phyloP scores from a whole-genome alignment of 2,797 vertebrate species.

The Scomberomorus guttatus region DNA sequence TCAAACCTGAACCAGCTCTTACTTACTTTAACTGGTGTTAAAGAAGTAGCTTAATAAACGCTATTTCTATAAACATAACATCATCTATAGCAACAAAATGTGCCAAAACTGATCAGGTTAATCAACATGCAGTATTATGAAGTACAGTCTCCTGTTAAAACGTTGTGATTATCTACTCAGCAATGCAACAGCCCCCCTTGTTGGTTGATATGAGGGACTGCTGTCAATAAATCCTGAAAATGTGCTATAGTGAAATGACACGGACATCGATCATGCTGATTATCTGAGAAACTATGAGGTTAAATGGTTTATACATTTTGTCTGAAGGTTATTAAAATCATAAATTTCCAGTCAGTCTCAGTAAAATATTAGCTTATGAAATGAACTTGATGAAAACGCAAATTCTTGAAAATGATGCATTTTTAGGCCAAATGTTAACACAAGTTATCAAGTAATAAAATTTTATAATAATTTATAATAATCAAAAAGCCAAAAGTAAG shows the following conservation, averaged over 20 bases:
- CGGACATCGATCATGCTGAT: not conserved
- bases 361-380: not conserved
- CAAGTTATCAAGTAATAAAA: not conserved
- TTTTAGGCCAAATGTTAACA: not conserved
- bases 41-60: not conserved
- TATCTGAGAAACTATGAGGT: not conserved
- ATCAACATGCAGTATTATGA: not conserved
- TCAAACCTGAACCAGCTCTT: not conserved
- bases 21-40: not conserved
- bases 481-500: not conserved
- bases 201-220: not conserved
- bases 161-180: not conserved
- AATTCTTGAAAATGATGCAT: not conserved
- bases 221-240: not conserved
- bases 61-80: not conserved
- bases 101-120: not conserved
- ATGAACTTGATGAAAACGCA: no score
- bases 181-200: constrained; percentile 65
- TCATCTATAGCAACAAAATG: not conserved
- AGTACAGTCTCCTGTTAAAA: not conserved
- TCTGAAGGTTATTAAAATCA: not conserved
- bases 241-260: not conserved
- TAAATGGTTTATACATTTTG: not conserved
- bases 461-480: not conserved
- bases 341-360: not conserved